These are phyloP conservation scores for Dendrocincla tyrannina DNA, from an alignment of 2,797 vertebrate genomes.

Conservation along the genomic window DNA sequence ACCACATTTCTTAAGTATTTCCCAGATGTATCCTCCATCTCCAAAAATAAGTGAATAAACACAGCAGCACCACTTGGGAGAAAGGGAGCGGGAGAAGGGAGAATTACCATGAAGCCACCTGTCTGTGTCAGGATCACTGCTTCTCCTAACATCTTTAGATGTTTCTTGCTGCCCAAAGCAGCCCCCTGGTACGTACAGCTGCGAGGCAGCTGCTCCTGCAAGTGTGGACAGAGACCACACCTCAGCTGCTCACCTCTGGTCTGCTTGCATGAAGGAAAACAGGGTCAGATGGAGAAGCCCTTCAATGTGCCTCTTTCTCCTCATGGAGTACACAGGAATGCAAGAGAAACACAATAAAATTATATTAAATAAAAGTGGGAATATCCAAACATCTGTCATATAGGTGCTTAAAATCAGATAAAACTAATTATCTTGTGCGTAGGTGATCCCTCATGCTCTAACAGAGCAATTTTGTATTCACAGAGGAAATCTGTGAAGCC, in stretches of 20 bases:
- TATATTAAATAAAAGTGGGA: background rate
- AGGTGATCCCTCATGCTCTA: background rate
- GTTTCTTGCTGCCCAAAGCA: background rate
- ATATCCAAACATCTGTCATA: rapidly evolving
- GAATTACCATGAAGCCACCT: rapidly evolving
- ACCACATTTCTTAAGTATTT: background rate
- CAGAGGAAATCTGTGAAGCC: background rate
- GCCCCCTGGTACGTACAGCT: background rate
- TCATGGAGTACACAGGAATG: background rate
- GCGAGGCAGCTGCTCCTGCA: rapidly evolving
- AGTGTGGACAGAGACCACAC: background rate
- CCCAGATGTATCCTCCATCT: background rate
- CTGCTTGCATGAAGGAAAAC: background rate
- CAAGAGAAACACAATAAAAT: background rate
- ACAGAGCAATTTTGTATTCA: background rate
- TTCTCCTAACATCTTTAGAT: background rate
- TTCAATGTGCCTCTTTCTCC: background rate
- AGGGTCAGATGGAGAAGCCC: background rate
- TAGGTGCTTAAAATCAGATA: background rate
- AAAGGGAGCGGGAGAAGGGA: background rate
- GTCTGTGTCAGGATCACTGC: background rate
- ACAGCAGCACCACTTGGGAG: background rate
- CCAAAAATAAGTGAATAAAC: background rate
- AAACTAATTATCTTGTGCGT: background rate
- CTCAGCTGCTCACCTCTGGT: background rate